These are phyloP conservation scores for Tragulus kanchil DNA, from an alignment of 2,113 vertebrate genomes.

Conservation along the genomic window DNA sequence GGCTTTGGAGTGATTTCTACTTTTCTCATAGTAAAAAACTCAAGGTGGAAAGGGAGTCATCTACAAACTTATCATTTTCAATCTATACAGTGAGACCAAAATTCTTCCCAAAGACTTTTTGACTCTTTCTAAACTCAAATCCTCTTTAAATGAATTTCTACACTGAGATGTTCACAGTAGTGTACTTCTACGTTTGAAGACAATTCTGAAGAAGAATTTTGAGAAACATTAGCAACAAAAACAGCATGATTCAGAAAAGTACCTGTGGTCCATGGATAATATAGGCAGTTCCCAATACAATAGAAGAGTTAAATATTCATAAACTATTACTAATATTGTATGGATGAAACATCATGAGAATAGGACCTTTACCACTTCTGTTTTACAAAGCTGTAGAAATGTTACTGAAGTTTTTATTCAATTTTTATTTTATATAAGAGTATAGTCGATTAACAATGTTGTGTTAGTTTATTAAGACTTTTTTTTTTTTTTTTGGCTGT, in stretches of 20 bases:
- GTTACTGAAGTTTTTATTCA: background rate
- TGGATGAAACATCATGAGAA: conserved; percentile 5
- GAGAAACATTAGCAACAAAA: conserved; percentile 16
- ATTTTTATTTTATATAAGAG: background rate
- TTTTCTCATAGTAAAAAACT: background rate
- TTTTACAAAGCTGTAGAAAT: background rate
- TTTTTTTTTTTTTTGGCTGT: background rate
- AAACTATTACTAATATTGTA: conserved; percentile 11
- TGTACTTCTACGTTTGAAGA: conserved; percentile 10
- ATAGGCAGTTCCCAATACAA: background rate
- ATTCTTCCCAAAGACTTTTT: conserved; percentile 39
- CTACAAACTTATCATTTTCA: background rate
- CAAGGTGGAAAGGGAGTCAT: background rate
- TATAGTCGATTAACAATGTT: background rate
- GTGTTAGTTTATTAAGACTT: background rate
- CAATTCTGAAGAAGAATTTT: background rate
- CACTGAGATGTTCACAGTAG: background rate
- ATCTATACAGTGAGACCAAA: conserved; percentile 9
- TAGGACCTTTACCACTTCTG: background rate
- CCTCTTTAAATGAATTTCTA: background rate
- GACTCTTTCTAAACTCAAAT: conserved; percentile 15
- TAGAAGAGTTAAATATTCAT: background rate
- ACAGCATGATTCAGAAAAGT: background rate
- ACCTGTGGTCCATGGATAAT: background rate
- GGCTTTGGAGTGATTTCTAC: background rate